Evolutionary conservation across 1,140 invertebrate genomes (phyloP).

Genomic region (Paraescarpia echinospica): DNA sequence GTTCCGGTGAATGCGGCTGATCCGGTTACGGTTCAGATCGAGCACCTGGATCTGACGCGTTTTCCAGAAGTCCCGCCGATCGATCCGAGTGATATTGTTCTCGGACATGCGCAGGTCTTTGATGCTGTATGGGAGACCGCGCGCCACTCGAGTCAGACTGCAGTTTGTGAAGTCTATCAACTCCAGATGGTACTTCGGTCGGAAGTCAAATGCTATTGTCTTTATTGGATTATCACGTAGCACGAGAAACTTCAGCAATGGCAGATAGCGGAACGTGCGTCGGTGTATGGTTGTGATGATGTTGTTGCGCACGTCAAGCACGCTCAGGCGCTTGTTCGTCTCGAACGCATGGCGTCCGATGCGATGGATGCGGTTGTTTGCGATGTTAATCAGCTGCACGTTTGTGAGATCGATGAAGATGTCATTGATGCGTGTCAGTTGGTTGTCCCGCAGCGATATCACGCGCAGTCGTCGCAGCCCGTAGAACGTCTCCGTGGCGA

Average conservation of each 20-base stretch:
- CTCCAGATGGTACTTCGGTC: constrained; percentile 44
- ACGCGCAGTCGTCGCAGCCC: neutral
- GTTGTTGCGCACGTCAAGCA: constrained; percentile 28
- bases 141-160: constrained; percentile 76
- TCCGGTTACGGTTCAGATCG: constrained; percentile 77
- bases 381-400: constrained; percentile 24
- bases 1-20: constrained; percentile 80
- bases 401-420: neutral
- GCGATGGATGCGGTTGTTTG: constrained; percentile 18
- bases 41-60: constrained; percentile 59
- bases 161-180: constrained; percentile 81
- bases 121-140: constrained; percentile 80
- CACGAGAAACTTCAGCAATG: constrained; percentile 19
- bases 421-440: constrained; percentile 8
- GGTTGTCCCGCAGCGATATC: constrained; percentile 18
- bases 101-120: constrained; percentile 75
- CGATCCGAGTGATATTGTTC: constrained; percentile 68
- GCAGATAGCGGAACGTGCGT: constrained; percentile 24
- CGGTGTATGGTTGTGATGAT: constrained; percentile 14
- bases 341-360: constrained; percentile 22
- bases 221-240: constrained; percentile 29
- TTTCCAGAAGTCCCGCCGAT: constrained; percentile 20
- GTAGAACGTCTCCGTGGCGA: neutral
- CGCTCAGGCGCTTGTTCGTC: constrained; percentile 23
- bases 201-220: constrained; percentile 19